Evolutionary conservation across 1,140 invertebrate species (phyloP).

Genomic region (Temnothorax nylanderi): DNA sequence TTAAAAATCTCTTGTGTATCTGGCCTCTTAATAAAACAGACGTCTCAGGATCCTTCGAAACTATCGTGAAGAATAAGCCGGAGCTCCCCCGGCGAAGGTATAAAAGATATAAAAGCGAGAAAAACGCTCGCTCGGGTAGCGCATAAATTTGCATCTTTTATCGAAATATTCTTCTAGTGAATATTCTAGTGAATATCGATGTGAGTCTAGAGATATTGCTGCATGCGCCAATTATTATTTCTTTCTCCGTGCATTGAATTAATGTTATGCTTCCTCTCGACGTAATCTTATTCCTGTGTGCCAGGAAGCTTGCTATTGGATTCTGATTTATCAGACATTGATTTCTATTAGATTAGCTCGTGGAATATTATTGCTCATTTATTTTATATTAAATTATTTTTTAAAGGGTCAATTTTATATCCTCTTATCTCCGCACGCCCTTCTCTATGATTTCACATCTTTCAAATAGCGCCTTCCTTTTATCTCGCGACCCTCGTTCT

Average conservation of each 20-base stretch:
- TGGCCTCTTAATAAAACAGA: conserved; percentile 48
- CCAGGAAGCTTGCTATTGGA: neutral
- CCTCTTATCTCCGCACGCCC: neutral
- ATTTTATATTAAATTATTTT: neutral
- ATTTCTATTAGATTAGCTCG: neutral
- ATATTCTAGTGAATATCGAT: neutral
- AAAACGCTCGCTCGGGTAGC: conserved; percentile 7
- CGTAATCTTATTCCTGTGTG: conserved; percentile 5
- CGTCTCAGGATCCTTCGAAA: conserved; percentile 39
- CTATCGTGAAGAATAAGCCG: conserved; percentile 39
- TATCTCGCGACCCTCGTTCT: neutral
- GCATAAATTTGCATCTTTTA: conserved; percentile 53
- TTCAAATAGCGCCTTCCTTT: neutral
- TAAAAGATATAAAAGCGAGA: conserved; percentile 32
- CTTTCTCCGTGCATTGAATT: neutral
- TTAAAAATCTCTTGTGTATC: conserved; percentile 29
- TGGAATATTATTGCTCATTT: neutral
- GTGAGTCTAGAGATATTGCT: conserved; percentile 5
- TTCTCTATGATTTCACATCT: conserved; percentile 1
- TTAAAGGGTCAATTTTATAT: neutral
- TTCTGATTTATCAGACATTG: neutral
- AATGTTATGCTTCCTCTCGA: neutral
- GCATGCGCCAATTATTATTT: conserved; percentile 15
- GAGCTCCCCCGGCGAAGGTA: conserved; percentile 17
- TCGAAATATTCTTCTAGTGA: conserved; percentile 1